Evolutionary conservation across 2,888 invertebrate species (phyloP).

Genomic region (Drosophila mercatorum): DNA sequence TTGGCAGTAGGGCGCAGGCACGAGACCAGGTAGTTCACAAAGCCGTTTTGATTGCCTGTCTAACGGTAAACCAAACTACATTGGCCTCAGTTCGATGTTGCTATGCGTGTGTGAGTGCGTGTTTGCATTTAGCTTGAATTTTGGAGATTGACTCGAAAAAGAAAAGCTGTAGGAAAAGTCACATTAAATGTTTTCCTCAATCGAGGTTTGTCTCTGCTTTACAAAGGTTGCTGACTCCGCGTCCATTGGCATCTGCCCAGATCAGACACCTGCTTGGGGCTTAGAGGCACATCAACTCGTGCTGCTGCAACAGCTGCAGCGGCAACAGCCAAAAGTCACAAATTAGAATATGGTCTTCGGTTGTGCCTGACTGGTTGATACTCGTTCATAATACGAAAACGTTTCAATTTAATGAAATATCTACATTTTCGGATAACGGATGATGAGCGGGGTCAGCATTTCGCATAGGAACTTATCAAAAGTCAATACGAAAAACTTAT

Average conservation of each 20-base stretch:
- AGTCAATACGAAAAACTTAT: too few species aligned
- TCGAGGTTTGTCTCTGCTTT: not conserved
- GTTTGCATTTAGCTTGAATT: not conserved
- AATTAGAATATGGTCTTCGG: not conserved
- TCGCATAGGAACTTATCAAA: too few species aligned
- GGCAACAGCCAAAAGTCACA: not conserved
- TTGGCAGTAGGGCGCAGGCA: conserved; percentile 63
- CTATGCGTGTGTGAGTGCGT: not conserved
- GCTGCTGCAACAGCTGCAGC: conserved; percentile 32
- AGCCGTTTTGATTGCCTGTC: conserved; percentile 71
- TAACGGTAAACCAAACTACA: conserved; percentile 65
- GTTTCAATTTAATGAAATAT: not conserved
- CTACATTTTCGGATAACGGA: too few species aligned
- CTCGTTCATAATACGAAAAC: not conserved
- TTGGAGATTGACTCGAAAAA: not conserved
- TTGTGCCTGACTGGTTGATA: not conserved
- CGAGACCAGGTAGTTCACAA: conserved; percentile 11
- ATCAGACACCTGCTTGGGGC: conserved; percentile 54
- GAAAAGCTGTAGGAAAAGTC: conserved; percentile 11
- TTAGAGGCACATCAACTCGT: conserved; percentile 38
- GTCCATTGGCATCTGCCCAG: conserved; percentile 2
- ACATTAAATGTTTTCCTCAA: conserved; percentile 6
- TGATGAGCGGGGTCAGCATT: too few species aligned
- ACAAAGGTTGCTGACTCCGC: conserved; percentile 13
- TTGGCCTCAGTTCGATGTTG: conserved; percentile 7